Percentiles rank a stretch among this genome's conserved stretches.
Evolutionary conservation across 2,888 invertebrate genomes (phyloP).

Genomic region (Polietes domitor): DNA sequence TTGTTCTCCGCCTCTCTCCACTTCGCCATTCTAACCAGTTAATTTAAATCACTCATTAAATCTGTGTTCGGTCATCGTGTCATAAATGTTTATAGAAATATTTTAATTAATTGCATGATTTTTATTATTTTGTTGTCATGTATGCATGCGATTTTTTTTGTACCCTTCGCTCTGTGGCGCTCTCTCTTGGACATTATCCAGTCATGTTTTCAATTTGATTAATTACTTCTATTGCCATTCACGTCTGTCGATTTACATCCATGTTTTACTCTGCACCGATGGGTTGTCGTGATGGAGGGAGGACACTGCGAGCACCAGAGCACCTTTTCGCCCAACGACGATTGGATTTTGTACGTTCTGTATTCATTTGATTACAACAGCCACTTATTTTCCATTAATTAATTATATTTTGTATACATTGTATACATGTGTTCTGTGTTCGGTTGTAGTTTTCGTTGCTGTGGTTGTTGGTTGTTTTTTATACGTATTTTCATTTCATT

Average conservation of each 20-base stretch:
- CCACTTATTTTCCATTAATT: constrained; percentile 35
- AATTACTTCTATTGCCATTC: constrained; percentile 34
- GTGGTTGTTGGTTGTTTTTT: not conserved
- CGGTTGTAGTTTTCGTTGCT: not conserved
- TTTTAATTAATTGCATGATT: constrained; percentile 34
- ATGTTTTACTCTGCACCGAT: not conserved
- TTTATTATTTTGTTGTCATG: constrained; percentile 30
- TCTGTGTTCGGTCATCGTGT: not conserved
- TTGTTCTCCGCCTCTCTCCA: not conserved
- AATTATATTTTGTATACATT: constrained; percentile 20
- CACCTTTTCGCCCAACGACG: constrained; percentile 17
- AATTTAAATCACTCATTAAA: not conserved
- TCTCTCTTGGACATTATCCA: constrained; percentile 18
- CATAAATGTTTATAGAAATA: constrained; percentile 30
- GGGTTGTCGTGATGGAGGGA: not conserved
- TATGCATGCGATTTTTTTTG: constrained; percentile 1
- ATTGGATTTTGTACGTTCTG: constrained; percentile 20
- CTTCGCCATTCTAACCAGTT: not conserved
- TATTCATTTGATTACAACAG: constrained; percentile 35
- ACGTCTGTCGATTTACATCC: constrained; percentile 15
- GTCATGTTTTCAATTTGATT: constrained; percentile 37
- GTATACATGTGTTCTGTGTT: not conserved
- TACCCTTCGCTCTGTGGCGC: not conserved
- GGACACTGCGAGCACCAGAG: not conserved
- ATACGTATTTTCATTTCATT: not conserved